Evolutionary conservation across 2,113 vertebrate genomes (phyloP).

Genomic region (Pollachius pollachius): DNA sequence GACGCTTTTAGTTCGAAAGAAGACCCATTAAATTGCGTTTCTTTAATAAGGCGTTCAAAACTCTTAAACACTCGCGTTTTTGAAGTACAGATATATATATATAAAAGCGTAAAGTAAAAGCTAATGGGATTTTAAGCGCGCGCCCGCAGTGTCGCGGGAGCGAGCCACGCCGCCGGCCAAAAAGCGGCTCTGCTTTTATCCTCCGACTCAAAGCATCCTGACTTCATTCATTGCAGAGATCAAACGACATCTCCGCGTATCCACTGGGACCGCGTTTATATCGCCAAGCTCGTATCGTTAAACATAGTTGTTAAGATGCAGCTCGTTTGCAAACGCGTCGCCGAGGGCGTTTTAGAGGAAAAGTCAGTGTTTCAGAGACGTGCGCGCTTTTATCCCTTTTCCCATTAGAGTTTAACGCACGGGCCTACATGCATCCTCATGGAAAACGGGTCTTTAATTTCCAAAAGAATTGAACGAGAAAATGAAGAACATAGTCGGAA

Average conservation of each 20-base stretch:
- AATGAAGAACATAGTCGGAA: no score
- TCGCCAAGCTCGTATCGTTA: slow-evolving; percentile 4
- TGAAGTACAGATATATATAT: background rate
- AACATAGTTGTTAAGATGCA: background rate
- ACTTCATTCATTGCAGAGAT: slow-evolving; percentile 52
- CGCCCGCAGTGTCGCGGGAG: slow-evolving; percentile 19
- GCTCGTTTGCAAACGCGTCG: background rate
- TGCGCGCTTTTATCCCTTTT: no score
- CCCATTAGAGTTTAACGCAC: no score
- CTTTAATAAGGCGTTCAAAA: no score
- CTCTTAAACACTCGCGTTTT: background rate
- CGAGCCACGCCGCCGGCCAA: slow-evolving; percentile 38
- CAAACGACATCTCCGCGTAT: slow-evolving; percentile 21
- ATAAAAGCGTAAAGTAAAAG: background rate
- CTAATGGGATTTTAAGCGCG: slow-evolving; percentile 33
- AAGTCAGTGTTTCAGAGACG: no score
- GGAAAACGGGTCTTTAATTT: no score
- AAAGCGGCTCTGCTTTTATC: slow-evolving; percentile 38
- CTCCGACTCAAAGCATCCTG: slow-evolving; percentile 44
- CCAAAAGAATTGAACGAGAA: no score
- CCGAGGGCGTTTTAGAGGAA: no score
- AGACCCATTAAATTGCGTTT: no score
- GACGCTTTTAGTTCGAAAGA: no score
- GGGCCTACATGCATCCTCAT: no score
- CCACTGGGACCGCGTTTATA: background rate